A percentile compares a stretch with the other conserved stretches of the same genome.
Conservation (phyloP, 2,888 invertebrate species). For the Cyrtodaria siliqua region DNA sequence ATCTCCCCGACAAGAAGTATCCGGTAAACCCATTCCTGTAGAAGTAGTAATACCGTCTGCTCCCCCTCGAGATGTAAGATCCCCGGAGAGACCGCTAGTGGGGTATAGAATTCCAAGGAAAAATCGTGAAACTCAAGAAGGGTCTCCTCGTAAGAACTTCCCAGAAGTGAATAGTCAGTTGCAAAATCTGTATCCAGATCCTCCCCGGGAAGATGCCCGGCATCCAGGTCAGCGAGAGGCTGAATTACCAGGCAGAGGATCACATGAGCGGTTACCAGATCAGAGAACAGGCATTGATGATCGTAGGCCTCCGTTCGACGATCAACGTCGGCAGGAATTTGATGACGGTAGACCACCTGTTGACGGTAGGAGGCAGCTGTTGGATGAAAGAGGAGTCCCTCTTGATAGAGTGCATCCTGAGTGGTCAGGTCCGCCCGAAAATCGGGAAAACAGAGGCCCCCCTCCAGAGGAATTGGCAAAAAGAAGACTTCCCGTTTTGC, state of each 20-base stretch:
- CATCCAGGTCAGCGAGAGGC: too few species aligned
- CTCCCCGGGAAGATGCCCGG: conserved; percentile 17
- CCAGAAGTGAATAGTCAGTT: neutral
- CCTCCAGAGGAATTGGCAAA: too few species aligned
- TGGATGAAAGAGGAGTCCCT: conserved; percentile 8
- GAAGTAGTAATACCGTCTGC: too few species aligned
- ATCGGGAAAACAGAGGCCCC: too few species aligned
- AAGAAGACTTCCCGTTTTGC: too few species aligned
- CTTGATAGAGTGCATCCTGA: neutral
- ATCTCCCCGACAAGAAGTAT: neutral
- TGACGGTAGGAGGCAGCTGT: neutral
- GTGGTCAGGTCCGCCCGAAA: too few species aligned
- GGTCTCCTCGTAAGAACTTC: conserved; percentile 4
- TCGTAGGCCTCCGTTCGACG: neutral
- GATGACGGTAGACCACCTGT: neutral
- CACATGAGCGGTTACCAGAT: neutral
- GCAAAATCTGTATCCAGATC: conserved; percentile 44
- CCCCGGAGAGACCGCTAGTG: conserved; percentile 43
- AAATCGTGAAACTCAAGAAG: conserved; percentile 5
- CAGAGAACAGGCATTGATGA: conserved; percentile 7
- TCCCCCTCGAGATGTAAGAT: conserved; percentile 17
- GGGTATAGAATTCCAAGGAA: conserved; percentile 52
- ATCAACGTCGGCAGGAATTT: neutral
- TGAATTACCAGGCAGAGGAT: neutral
- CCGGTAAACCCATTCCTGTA: neutral